phyloP scores from a whole-genome alignment of 2,113 vertebrate species.

The Aptenodytes patagonicus region DNA sequence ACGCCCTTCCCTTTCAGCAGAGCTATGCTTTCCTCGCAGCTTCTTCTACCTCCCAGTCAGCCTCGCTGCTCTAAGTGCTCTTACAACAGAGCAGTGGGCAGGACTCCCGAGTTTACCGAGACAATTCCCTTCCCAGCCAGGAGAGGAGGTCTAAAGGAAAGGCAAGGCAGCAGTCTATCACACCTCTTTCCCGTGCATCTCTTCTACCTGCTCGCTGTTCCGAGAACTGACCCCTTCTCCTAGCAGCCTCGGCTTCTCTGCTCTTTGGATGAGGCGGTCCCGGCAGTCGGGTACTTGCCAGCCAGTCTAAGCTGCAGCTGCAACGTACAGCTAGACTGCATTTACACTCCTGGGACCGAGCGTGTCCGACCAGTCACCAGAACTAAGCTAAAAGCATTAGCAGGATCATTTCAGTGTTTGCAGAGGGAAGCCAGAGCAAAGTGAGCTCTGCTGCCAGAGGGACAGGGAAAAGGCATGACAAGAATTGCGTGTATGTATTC shows the following conservation, averaged over 20 bases:
- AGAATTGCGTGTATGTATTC: rapidly evolving
- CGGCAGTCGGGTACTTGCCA: conserved; percentile 17
- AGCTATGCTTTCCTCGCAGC: not conserved
- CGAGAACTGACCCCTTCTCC: conserved; percentile 35
- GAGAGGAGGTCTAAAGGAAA: not conserved
- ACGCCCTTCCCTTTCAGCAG: not conserved
- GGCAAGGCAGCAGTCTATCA: not conserved
- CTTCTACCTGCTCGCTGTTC: not conserved
- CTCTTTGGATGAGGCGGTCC: not conserved
- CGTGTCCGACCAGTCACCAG: not conserved
- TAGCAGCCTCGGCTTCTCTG: conserved; percentile 39
- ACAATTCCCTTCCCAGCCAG: not conserved
- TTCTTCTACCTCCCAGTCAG: not conserved
- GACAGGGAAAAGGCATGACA: rapidly evolving
- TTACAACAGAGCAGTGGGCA: not conserved
- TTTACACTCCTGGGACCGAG: not conserved
- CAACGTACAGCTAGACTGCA: conserved; percentile 28
- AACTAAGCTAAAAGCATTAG: not conserved
- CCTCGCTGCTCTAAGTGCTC: not conserved
- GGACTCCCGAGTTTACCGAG: not conserved
- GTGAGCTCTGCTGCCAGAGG: not conserved
- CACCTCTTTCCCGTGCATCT: not conserved
- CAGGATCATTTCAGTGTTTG: not conserved
- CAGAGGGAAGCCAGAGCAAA: not conserved
- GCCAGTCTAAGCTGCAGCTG: conserved; percentile 49